These are phyloP conservation scores for Hydrophis major DNA, from an alignment of 2,797 vertebrate genomes.

Conservation along the genomic window DNA sequence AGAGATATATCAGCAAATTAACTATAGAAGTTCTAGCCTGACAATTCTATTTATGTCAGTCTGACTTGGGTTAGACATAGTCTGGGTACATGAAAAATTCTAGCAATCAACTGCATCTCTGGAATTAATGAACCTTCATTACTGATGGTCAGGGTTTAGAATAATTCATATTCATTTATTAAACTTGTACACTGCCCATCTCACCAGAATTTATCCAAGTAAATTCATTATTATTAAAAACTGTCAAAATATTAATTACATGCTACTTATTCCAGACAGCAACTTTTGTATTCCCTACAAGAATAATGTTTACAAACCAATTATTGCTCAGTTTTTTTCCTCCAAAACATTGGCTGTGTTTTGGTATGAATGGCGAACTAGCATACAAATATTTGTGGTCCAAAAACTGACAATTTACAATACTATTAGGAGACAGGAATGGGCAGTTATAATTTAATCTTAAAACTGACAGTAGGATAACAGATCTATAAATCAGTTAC, in stretches of 20 bases:
- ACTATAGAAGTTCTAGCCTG: constrained; percentile 27
- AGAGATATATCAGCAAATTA: neutral
- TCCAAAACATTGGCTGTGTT: neutral
- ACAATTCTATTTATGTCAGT: constrained; percentile 22
- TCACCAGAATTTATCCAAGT: neutral
- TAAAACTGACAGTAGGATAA: neutral
- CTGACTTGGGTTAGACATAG: constrained; percentile 25
- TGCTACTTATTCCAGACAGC: neutral
- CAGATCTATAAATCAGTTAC: neutral
- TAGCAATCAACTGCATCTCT: neutral
- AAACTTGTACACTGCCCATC: neutral
- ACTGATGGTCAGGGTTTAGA: constrained; percentile 20
- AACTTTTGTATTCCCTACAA: neutral
- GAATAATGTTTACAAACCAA: neutral
- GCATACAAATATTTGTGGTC: neutral
- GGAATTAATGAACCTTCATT: constrained; percentile 34
- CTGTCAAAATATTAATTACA: fast-evolving
- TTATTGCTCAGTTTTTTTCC: neutral
- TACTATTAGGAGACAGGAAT: neutral
- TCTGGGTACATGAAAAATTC: constrained; percentile 10
- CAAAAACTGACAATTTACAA: neutral
- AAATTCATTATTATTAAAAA: constrained; percentile 34
- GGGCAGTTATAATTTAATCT: neutral
- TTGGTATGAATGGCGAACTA: neutral
- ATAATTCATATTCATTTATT: constrained; percentile 38